Evolutionary conservation across 1,140 invertebrate species (phyloP), one percentile per base, ranked within the genome.

Genomic region (Drosophila dunni): DNA sequence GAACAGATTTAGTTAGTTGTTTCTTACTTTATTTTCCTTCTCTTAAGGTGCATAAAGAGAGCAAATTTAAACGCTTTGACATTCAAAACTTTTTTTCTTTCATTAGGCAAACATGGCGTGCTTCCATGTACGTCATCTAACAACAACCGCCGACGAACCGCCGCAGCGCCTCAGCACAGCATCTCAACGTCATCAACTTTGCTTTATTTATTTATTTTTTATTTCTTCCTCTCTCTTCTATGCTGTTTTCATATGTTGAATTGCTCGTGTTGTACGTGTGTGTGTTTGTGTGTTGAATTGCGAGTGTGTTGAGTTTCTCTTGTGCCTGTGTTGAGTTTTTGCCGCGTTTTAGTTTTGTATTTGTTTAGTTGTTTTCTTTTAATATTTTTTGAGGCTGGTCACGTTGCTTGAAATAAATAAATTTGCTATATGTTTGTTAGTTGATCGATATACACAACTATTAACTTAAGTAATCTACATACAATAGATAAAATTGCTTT

Each of bases 301-400:
- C 44, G 58, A 48, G 54, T 60, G 11, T 75, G 48, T 68, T 74
- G 64, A 61, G 57, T 74, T 68, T 69, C 56, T 54, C 33, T 58
- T 42, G 46, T 50, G 78, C 53, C 46, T 11, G 46, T 69, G 66
- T 69, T 69, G 78, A 81, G 75, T 79, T 80, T 79, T 76, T 38
- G 75, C 34, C 45, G 65, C 62, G 70, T 78, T 68, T 71, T 78
- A 71, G 65, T 81, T 78, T 73, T 48, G 36, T 68, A 78, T 70
- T 13, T 54, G 17, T n/a, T 51, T 33, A 58, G 53, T 48, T 34
- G 15, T 56, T 45, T 33, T 57, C 17, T 57, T 58, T 61, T 45
- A 2, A 29, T 29, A 29, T 56, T 57, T 71, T 72, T 61, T 73
- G 69, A 34, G 61, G 66, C 75, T 82, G 75, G 76, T 77, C 17